A percentile compares a stretch with the other conserved stretches of the same genome.
Conservation (phyloP, 2,888 invertebrate genomes). For the Acleris laterana region DNA sequence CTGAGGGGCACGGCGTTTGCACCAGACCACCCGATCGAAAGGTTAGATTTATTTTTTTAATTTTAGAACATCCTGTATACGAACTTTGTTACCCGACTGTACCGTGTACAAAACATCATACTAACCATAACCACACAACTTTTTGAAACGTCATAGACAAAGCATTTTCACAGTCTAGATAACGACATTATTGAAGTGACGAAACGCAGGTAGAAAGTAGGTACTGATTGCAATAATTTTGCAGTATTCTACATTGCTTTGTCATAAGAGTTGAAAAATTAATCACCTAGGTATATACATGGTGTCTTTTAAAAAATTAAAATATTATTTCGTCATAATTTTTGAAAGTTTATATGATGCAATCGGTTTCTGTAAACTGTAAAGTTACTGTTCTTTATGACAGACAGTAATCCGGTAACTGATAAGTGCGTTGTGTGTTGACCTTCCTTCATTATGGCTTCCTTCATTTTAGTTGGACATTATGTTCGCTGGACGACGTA, state of each 20-base stretch:
- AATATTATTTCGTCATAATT: too few relatives aligned
- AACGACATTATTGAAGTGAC: too few relatives aligned
- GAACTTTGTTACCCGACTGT: background rate
- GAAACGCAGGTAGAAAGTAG: too few relatives aligned
- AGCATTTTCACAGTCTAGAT: too few relatives aligned
- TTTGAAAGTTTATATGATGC: too few relatives aligned
- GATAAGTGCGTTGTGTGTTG: conserved; percentile 56
- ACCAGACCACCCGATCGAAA: conserved; percentile 72
- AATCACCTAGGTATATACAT: too few relatives aligned
- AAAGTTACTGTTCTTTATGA: background rate
- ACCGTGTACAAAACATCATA: background rate
- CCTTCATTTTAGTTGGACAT: conserved; percentile 41
- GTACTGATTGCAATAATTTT: too few relatives aligned
- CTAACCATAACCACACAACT: background rate
- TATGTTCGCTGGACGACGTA: background rate
- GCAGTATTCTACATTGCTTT: too few relatives aligned
- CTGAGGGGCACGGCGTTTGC: conserved; percentile 74
- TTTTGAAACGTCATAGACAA: too few relatives aligned
- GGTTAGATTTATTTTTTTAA: conserved; percentile 50
- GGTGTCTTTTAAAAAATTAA: too few relatives aligned
- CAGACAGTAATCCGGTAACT: conserved; percentile 56
- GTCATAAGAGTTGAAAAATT: too few relatives aligned
- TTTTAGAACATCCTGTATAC: background rate
- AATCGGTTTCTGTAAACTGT: too few relatives aligned
- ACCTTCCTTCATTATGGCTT: conserved; percentile 72